Conservation (phyloP, 2,113 vertebrate species). For the Catharus fuscescens region DNA sequence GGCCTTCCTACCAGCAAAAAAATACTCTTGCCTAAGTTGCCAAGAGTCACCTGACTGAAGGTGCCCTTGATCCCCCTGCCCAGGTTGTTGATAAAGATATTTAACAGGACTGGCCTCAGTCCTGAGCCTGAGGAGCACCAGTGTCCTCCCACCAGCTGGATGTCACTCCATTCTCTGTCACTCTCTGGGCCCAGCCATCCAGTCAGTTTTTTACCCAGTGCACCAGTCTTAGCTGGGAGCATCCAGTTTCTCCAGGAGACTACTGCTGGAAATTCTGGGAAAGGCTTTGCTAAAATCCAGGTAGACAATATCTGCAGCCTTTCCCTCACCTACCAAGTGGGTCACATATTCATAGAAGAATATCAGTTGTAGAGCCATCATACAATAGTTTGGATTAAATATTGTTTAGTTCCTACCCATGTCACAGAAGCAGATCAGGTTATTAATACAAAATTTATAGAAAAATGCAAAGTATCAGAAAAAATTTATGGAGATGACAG, state of each 20-base stretch:
- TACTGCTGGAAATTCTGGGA: background rate
- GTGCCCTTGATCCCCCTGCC: background rate
- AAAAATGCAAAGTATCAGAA: background rate
- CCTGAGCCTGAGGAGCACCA: background rate
- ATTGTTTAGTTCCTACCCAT: background rate
- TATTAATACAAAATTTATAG: background rate
- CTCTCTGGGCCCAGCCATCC: background rate
- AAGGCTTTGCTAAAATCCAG: background rate
- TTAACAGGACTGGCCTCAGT: background rate
- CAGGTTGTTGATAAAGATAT: background rate
- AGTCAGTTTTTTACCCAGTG: background rate
- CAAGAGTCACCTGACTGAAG: background rate
- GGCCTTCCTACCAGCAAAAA: background rate
- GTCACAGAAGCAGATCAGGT: background rate
- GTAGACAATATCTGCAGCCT: background rate
- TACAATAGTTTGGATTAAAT: background rate
- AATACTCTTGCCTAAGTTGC: background rate
- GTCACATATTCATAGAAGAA: background rate
- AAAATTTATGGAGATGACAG: background rate
- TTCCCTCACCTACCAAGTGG: background rate
- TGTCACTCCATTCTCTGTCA: background rate
- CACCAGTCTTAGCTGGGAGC: background rate
- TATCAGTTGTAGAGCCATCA: background rate
- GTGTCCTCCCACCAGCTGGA: background rate
- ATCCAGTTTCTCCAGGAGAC: background rate